Evolutionary conservation across 2,888 invertebrate species (phyloP), one percentile per base, ranked within the genome.

Genomic region (Melolontha melolontha): DNA sequence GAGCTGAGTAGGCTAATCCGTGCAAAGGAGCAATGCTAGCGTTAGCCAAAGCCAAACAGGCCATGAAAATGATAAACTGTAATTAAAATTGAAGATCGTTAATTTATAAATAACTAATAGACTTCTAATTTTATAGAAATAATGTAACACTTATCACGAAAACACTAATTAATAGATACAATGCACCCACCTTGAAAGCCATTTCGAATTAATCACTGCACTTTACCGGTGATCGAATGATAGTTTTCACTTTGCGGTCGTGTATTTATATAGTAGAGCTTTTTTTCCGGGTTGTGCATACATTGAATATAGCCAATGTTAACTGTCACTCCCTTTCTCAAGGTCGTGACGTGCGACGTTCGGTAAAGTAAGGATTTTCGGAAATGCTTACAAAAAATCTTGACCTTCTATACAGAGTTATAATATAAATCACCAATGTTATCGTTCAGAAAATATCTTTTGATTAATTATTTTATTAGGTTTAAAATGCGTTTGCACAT

Each of bases 51-150:
- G 77, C 76, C 62, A 77, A 72, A 50, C 78, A 63, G 49, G 77
- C 77, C 51, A 74, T 74, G 66, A 79, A 69, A 41, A 76, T 51
- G 34, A 77, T 70, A 65, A 77, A 72, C 78, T 79, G 72, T 2
- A 75, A 76, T 10, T 11, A 49, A 52, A 59, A 29, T 8, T 16
- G 29, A 27, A 44, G 7, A 34, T 5, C 4, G 47, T 29, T 34
- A 54, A 11, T 40, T 8, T 6, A 47, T 54, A 50, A 22, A 40
- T 17, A 40, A 42, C 12, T 41, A 10, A 55, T 41, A n/a, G 5
- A 10, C 27, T 10, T n/a, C 7, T n/a, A 7, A n/a, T n/a, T 5
- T 16, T 1, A 5, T n/a, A 44, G n/a, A 7, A 12, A 12, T 12
- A 7, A 44, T 14, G 10, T 44, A 12, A 7, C 44, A 44, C 44